These are phyloP conservation scores for Ictalurus furcatus DNA, from an alignment of 2,113 vertebrate species.

Conservation along the genomic window DNA sequence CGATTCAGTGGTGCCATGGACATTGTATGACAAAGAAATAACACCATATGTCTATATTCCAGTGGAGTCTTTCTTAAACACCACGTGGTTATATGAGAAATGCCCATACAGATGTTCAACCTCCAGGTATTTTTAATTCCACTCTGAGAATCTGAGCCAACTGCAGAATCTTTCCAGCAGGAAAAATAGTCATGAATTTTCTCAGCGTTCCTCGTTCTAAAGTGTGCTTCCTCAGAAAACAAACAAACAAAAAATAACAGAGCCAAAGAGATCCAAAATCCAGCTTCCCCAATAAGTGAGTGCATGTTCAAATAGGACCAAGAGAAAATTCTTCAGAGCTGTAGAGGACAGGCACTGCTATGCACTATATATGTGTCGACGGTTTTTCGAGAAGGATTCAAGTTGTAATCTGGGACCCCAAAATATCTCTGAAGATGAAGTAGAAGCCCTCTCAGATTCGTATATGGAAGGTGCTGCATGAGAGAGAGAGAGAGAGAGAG, in stretches of 20 bases:
- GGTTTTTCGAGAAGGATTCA: conserved; percentile 32
- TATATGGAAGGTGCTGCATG: conserved; percentile 93
- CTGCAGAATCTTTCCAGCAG: conserved; percentile 29
- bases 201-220: conserved; percentile 40
- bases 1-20: conserved; percentile 52
- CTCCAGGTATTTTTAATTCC: conserved; percentile 16
- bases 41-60: conserved; percentile 42
- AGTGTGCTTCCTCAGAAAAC: conserved; percentile 51
- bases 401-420: conserved; percentile 46
- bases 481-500: conserved; percentile 45
- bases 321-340: conserved; percentile 32
- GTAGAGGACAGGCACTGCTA: conserved; percentile 54
- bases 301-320: conserved; percentile 21
- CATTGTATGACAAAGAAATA: conserved; percentile 46
- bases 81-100: conserved; percentile 6
- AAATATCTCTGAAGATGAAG: conserved; percentile 9
- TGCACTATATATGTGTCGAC: conserved; percentile 45
- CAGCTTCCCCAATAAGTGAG: conserved; percentile 8
- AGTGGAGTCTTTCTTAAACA: conserved; percentile 21
- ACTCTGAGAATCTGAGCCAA: conserved; percentile 23
- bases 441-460: conserved; percentile 81
- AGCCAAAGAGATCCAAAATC: conserved; percentile 46
- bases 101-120: conserved; percentile 23
- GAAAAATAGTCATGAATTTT: conserved; percentile 48
- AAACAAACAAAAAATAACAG: conserved; percentile 38